A percentile compares a stretch with the other conserved stretches of the same genome.
Evolutionary conservation across 2,888 invertebrate genomes (phyloP).

Genomic region (Acanthosepion esculentum): DNA sequence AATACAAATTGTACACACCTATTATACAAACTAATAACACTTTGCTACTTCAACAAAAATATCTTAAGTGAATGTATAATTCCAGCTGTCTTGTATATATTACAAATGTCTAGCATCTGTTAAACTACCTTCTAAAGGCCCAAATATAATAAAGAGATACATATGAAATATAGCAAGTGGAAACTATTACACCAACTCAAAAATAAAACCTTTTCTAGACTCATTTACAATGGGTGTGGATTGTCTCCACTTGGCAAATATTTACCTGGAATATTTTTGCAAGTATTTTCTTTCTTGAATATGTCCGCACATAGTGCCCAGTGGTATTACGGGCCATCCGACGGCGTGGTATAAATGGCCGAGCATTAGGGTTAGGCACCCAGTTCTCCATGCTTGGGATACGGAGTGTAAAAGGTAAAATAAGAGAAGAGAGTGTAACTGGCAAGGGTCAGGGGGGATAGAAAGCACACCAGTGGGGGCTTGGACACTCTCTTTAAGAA

Average conservation of each 20-base stretch:
- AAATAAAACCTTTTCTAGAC: too few relatives aligned
- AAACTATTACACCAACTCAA: too few relatives aligned
- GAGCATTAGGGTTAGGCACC: slow-evolving; percentile 62
- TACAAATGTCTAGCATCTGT: too few relatives aligned
- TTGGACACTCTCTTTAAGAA: slow-evolving; percentile 16
- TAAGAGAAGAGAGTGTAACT: neutral
- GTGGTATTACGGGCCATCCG: slow-evolving; percentile 47
- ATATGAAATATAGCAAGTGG: too few relatives aligned
- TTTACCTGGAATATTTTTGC: slow-evolving; percentile 58
- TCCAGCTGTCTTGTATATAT: too few relatives aligned
- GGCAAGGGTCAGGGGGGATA: neutral
- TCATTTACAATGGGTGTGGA: too few relatives aligned
- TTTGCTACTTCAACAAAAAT: too few relatives aligned
- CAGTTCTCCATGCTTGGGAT: slow-evolving; percentile 57
- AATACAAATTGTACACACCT: too few relatives aligned
- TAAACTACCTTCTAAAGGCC: too few relatives aligned
- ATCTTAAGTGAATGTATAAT: too few relatives aligned
- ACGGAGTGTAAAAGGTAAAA: neutral
- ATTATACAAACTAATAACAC: too few relatives aligned
- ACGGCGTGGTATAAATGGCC: slow-evolving; percentile 57
- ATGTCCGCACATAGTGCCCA: slow-evolving; percentile 46
- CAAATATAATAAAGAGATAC: too few relatives aligned
- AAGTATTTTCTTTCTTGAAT: slow-evolving; percentile 53
- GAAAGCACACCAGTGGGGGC: slow-evolving; percentile 42
- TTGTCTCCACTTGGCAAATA: neutral